Evolutionary conservation across 1,140 invertebrate species (phyloP).

Genomic region (Scaptomyza hsui): DNA sequence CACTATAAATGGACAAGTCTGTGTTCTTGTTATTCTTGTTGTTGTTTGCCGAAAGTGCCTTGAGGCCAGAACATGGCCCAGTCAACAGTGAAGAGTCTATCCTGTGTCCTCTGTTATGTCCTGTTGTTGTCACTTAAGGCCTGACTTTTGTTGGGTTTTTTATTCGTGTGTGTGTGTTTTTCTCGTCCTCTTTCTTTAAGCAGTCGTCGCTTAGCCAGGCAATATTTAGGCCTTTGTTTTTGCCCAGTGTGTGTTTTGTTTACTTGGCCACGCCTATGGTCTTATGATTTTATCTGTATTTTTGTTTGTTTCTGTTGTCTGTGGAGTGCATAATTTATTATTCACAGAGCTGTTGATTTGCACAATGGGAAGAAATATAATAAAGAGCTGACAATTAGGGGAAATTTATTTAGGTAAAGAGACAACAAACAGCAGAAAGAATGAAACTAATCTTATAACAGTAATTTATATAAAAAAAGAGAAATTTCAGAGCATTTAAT

Average conservation of each 20-base stretch:
- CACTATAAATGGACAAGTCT: constrained; percentile 56
- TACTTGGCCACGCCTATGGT: constrained; percentile 25
- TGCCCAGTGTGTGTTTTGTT: constrained; percentile 19
- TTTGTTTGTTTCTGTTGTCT: constrained; percentile 1
- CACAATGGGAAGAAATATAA: constrained; percentile 47
- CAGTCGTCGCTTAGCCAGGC: constrained; percentile 23
- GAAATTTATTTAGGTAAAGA: constrained; percentile 18
- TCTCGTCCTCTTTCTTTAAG: constrained; percentile 17
- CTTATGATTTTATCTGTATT: not conserved
- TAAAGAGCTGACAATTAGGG: constrained; percentile 52
- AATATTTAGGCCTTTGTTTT: constrained; percentile 46
- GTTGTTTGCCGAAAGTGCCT: constrained; percentile 16
- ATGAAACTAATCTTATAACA: no score
- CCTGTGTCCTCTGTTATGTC: constrained; percentile 4
- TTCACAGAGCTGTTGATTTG: constrained; percentile 33
- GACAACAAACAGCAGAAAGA: not conserved
- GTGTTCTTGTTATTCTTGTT: constrained; percentile 34
- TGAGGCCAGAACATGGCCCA: constrained; percentile 44
- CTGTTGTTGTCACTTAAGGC: constrained; percentile 43
- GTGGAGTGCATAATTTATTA: constrained; percentile 45
- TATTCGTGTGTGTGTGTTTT: constrained; percentile 12
- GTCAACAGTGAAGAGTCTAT: constrained; percentile 26
- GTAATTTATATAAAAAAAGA: no score
- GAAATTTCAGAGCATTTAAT: no score
- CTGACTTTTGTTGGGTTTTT: constrained; percentile 32